phyloP scores from a whole-genome alignment of 1,140 invertebrate genomes.

The Euwallacea similis region DNA sequence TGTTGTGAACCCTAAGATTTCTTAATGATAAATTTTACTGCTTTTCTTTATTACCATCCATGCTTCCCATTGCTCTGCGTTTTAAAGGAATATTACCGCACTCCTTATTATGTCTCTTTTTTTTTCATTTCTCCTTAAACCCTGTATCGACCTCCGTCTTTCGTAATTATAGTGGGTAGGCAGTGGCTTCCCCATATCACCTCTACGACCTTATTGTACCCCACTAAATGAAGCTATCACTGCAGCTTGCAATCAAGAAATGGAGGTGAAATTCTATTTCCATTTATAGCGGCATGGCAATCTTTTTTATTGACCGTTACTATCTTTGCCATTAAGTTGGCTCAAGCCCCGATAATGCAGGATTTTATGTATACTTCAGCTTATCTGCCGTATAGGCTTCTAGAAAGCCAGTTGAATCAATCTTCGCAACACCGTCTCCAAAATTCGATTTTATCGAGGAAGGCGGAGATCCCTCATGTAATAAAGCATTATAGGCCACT shows the following conservation, averaged over 20 bases:
- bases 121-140: no score
- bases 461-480: no score
- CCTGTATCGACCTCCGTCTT: no score
- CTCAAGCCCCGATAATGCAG: constrained; percentile 11
- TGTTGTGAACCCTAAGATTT: no score
- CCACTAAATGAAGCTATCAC: no score
- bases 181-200: no score
- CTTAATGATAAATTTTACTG: not conserved
- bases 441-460: not conserved
- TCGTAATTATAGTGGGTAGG: no score
- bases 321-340: constrained; percentile 30
- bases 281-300: constrained; percentile 12
- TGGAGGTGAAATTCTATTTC: constrained; percentile 28
- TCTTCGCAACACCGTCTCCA: constrained; percentile 2
- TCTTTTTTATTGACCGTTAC: constrained; percentile 31
- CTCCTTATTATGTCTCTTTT: no score
- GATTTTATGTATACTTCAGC: constrained; percentile 29
- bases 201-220: no score
- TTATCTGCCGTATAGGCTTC: constrained; percentile 31
- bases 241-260: constrained; percentile 17
- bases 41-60: not conserved
- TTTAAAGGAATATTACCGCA: no score
- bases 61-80: no score
- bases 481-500: not conserved
- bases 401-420: constrained; percentile 17